Base-by-base conservation (phyloP, 2,888 invertebrate genomes). In the Physocephala rufipes region DNA sequence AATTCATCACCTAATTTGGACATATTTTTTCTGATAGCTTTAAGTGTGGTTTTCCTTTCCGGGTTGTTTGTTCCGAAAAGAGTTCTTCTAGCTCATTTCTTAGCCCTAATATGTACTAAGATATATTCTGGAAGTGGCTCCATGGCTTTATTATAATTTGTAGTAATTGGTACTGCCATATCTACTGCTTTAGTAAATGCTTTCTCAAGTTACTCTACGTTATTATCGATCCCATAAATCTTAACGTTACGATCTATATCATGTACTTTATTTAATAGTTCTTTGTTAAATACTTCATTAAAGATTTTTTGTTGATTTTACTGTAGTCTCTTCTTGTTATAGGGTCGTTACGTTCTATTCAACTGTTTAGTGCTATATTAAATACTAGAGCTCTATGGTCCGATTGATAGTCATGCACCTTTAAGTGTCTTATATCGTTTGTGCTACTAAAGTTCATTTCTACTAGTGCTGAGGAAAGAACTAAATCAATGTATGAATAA, bases 311-410 rank as follows among this genome's bases (percentile, higher is more conserved):
- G 47, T 62, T 62, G 1, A 43, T 19, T 16, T 62, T 62, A 21
- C 2, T 2, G 9, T 13, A 62, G 13, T 62, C 43, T 36, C 13
- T 16, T 2, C 13, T 16, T 62, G 13, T 21, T 2, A 1, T 1
- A 2, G 62, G 21, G 13, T 47, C 47, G 16, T 47, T 47, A 16
- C 12, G 16, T 47, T 47, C 47, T 1, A 47, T 16, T 21, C 45
- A 13, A 12, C 45, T n/a, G 1, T 12, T n/a, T 2, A 15, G 26
- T 21, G 19, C 15, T 1, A 43, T 13, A 47, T 1, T 36, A 12
- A 62, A 9, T 62, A 45, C 62, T 7, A 62, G 43, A 1, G 62
- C 45, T 12, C 13, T 30, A 15, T 62, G 62, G n/a, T 62, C 62
- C 2, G 62, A 62, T 30, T 62, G 13, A 43, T n/a, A 62, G 12